Conservation (phyloP, 2,888 invertebrate species). For the Lordiphosa fenestrarum region DNA sequence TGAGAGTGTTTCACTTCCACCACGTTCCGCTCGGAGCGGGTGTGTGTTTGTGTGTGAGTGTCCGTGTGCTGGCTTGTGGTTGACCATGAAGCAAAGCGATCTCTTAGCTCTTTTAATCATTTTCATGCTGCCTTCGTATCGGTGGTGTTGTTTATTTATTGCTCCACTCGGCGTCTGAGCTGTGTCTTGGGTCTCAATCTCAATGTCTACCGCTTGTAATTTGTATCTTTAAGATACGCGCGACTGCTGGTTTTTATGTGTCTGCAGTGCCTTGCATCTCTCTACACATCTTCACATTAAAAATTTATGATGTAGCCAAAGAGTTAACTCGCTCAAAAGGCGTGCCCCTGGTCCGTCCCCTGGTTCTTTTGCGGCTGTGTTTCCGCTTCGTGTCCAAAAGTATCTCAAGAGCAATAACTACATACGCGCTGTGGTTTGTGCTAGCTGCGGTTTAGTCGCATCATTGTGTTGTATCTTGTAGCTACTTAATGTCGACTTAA, state of each 20-base stretch:
- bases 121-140: slow-evolving; percentile 64
- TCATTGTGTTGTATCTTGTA: slow-evolving; percentile 38
- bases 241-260: slow-evolving; percentile 27
- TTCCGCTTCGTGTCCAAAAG: slow-evolving; percentile 71
- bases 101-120: slow-evolving; percentile 72
- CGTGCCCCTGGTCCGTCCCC: slow-evolving; percentile 34
- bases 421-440: slow-evolving; percentile 43
- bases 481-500: slow-evolving; percentile 59
- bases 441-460: slow-evolving; percentile 9
- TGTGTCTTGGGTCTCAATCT: slow-evolving; percentile 65
- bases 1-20: slow-evolving; percentile 41
- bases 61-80: slow-evolving; percentile 30
- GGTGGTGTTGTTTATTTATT: slow-evolving; percentile 56
- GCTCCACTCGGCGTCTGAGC: slow-evolving; percentile 41
- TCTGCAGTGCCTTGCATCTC: slow-evolving; percentile 22
- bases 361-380: slow-evolving; percentile 52
- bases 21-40: slow-evolving; percentile 26
- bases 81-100: slow-evolving; percentile 65
- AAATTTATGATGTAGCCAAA: slow-evolving; percentile 73
- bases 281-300: slow-evolving; percentile 59
- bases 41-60: not conserved
- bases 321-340: slow-evolving; percentile 64
- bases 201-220: slow-evolving; percentile 72
- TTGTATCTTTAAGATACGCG: slow-evolving; percentile 70
- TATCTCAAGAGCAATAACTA: slow-evolving; percentile 72